Conservation (phyloP, 2,888 invertebrate genomes). For the Podotricha telesiphe region DNA sequence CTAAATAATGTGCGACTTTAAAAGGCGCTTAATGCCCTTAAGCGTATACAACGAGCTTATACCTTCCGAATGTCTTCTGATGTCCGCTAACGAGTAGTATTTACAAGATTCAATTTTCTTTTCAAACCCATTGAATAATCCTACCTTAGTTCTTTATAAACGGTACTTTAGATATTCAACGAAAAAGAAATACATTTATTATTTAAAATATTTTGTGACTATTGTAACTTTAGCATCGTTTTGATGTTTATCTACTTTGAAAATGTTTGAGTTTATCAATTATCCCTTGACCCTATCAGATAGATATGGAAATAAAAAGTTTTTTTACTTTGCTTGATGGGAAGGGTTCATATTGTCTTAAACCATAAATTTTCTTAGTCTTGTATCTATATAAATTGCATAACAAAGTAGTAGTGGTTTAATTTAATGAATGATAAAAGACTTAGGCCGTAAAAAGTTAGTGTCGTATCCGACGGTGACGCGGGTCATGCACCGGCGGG, state of each 20-base stretch:
- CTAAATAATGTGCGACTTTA: slow-evolving; percentile 76
- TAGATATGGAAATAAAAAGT: not conserved
- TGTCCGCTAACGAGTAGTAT: slow-evolving; percentile 69
- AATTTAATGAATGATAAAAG: slow-evolving; percentile 35
- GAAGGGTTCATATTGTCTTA: not conserved
- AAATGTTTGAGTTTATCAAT: not conserved
- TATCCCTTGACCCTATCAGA: not conserved
- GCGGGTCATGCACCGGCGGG: slow-evolving; percentile 44
- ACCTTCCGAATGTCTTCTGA: slow-evolving; percentile 59
- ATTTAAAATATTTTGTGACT: slow-evolving; percentile 8
- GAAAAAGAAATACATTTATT: not conserved
- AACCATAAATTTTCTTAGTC: not conserved
- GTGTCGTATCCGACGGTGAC: slow-evolving; percentile 33
- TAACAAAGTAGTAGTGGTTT: slow-evolving; percentile 24
- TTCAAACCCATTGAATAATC: slow-evolving; percentile 61
- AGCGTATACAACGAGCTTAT: slow-evolving; percentile 77
- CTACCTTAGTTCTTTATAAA: slow-evolving; percentile 44
- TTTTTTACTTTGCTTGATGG: not conserved
- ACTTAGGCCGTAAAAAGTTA: slow-evolving; percentile 42
- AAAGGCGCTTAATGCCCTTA: slow-evolving; percentile 76
- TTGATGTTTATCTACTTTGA: not conserved
- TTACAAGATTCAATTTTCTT: slow-evolving; percentile 73
- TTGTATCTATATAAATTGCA: slow-evolving; percentile 4
- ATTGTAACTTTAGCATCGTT: not conserved
- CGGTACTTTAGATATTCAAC: slow-evolving; percentile 18